Evolutionary conservation across 2,113 vertebrate genomes (phyloP), one percentile per base, ranked within the genome.

Genomic region (Daubentonia madagascariensis): DNA sequence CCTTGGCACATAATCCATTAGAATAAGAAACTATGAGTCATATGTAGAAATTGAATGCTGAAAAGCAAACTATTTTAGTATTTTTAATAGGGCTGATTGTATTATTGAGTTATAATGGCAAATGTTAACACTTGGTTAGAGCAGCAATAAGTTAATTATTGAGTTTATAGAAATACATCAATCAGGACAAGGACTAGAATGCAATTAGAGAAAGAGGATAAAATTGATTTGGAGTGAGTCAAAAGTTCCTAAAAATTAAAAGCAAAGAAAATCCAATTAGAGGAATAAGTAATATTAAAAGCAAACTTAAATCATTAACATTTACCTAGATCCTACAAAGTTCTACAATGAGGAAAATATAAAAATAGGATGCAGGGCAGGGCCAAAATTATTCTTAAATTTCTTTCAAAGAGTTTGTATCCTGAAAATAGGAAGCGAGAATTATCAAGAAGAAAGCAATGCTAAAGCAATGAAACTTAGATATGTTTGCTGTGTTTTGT

Each of bases 61-160:
- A 88, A 43, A 94, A 73, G 37, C 45, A 96, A 92, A 90, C 30
- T 73, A 40, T 68, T 83, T 79, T 83, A 78, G 35, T 59, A 95
- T 61, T 96, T 94, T 94, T 81, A 87, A 85, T 88, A 61, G n/a
- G 9, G n/a, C 57, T 95, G 91, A 94, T 88, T 94, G 30, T 75
- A 85, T 95, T 95, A 92, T 80, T 70, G 89, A 86, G 57, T 90
- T 76, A 85, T 70, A 93, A 63, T 63, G 48, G 83, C 89, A 94
- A 96, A 83, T 94, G 85, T 52, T 91, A 91, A 92, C 70, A 94
- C 80, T 95, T 81, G 88, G 95, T 93, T 96, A 94, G n/a, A 97
- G 40, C 32, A 96, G 48, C 54, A 97, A 86, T 96, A 96, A 79
- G 73, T 95, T 97, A 93, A 97, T 97, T 96, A 93, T 81, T 85